Evolutionary conservation across 1,140 invertebrate genomes (phyloP).

Genomic region (Sesamia nonagrioides): DNA sequence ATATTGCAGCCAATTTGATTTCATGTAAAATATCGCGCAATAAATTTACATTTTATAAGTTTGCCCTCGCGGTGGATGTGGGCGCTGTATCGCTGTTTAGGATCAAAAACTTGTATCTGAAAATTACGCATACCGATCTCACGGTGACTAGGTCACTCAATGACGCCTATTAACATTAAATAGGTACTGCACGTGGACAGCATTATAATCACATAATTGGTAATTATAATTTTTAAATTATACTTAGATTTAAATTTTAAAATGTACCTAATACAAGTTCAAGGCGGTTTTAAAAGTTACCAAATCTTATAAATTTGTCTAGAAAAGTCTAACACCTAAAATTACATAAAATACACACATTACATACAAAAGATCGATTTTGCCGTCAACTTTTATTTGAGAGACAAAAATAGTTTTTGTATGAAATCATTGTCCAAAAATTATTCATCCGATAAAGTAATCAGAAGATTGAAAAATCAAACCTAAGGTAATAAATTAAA

Average conservation of each 20-base stretch:
- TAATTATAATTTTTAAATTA: neutral
- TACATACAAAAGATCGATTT: too few relatives aligned
- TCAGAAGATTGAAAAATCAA: too few relatives aligned
- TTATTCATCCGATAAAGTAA: too few relatives aligned
- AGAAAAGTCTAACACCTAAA: too few relatives aligned
- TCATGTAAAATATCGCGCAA: constrained; percentile 85
- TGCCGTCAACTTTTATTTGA: too few relatives aligned
- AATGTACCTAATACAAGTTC: too few relatives aligned
- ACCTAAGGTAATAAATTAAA: neutral
- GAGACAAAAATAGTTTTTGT: too few relatives aligned
- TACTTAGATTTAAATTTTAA: neutral
- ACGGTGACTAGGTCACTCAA: constrained; percentile 57
- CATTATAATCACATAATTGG: neutral
- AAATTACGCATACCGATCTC: constrained; percentile 64
- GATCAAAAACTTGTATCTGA: constrained; percentile 66
- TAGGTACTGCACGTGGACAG: neutral
- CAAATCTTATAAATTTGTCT: too few relatives aligned
- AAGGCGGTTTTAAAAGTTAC: too few relatives aligned
- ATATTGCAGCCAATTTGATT: constrained; percentile 82
- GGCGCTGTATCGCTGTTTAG: constrained; percentile 75
- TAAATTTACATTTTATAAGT: constrained; percentile 86
- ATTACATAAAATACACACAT: too few relatives aligned
- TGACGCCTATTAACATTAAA: constrained; percentile 14
- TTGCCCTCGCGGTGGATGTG: constrained; percentile 64
- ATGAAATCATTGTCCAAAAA: too few relatives aligned